Percentiles rank a stretch among this genome's conserved stretches.
phyloP scores from a whole-genome alignment of 2,888 invertebrate species.

The Hypsopygia costalis region DNA sequence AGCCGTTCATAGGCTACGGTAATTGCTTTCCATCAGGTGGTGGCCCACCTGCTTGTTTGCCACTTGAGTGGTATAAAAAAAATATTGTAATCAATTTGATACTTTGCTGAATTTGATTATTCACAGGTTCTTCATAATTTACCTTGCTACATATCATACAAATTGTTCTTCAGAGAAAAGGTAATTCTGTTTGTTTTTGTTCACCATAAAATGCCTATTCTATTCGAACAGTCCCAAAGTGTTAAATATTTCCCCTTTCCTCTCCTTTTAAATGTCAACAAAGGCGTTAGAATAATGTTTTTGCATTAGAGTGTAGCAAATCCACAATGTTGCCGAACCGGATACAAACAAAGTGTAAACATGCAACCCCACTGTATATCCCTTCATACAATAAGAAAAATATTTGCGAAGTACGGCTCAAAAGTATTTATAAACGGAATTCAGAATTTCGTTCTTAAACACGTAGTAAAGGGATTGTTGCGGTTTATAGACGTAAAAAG shows the following conservation, averaged over 20 bases:
- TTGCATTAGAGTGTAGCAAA: background rate
- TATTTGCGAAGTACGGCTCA: background rate
- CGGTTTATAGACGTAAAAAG: background rate
- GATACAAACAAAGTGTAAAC: background rate
- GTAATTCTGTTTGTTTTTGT: too few relatives aligned
- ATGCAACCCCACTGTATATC: background rate
- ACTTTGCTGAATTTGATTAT: too few relatives aligned
- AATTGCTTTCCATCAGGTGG: too few relatives aligned
- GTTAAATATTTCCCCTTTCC: background rate
- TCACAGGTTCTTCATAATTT: too few relatives aligned
- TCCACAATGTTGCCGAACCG: background rate
- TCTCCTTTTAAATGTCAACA: background rate
- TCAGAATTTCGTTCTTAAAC: constrained; percentile 2
- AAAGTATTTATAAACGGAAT: constrained; percentile 7
- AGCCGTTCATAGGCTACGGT: too few relatives aligned
- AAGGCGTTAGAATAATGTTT: background rate
- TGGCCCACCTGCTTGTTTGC: too few relatives aligned
- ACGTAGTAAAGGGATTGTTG: constrained; percentile 1
- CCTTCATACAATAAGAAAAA: background rate
- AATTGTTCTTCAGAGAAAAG: too few relatives aligned
- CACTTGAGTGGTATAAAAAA: too few relatives aligned
- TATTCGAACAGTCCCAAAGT: background rate
- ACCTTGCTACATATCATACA: too few relatives aligned
- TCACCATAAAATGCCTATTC: too few relatives aligned
- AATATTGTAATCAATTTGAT: too few relatives aligned